Base-by-base conservation (phyloP, 2,113 vertebrate species). In the Heterotis niloticus region DNA sequence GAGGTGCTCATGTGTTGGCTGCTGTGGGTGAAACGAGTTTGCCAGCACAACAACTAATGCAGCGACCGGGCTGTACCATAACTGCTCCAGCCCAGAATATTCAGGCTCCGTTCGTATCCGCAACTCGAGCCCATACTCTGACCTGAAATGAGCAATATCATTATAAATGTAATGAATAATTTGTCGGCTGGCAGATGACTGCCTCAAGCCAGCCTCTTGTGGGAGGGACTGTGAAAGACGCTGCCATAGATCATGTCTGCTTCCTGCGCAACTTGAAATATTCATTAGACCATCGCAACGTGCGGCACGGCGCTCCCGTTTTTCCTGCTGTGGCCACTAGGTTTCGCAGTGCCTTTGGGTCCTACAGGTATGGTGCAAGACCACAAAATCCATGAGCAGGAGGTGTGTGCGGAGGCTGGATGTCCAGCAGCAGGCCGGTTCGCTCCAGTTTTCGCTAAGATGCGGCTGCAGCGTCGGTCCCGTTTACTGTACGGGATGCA, bases 151-250 rank as follows among this genome's bases (percentile, higher is more conserved):
- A 60, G 74, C 78, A 81, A 80, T 66, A 80, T 83, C 90, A 91
- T 92, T 90, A 90, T 80, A 82, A 83, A 85, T 86, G 81, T 86
- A 84, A 82, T 89, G 80, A 85, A 83, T 80, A 76, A 80, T 80
- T 76, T 69, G 64, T 82, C 81, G 78, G 85, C 79, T 77, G 67
- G 57, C n/a, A 81, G 67, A 84, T 80, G 77, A 83, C 86, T 86
- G 86, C 87, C 88, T 79, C 24, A 68, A 88, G 84, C 84, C 83
- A 86, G 82, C 78, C 79, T 82, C 78, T 29, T 28, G 62, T 80
- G 66, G 82, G 69, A 80, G 66, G 82, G 69, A 80, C 71, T 82
- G 83, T 84, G 80, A 83, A 73, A 75, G 62, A 75, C 54, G 70
- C 80, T 67, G 82, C 75, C 80, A 78, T 70, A 84, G 68, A 89